A percentile compares a stretch with the other conserved stretches of the same genome.
Evolutionary conservation across 30 jellyfish, hydroid and myxozoan species (phyloP).

Genomic region (Aurelia sp.): DNA sequence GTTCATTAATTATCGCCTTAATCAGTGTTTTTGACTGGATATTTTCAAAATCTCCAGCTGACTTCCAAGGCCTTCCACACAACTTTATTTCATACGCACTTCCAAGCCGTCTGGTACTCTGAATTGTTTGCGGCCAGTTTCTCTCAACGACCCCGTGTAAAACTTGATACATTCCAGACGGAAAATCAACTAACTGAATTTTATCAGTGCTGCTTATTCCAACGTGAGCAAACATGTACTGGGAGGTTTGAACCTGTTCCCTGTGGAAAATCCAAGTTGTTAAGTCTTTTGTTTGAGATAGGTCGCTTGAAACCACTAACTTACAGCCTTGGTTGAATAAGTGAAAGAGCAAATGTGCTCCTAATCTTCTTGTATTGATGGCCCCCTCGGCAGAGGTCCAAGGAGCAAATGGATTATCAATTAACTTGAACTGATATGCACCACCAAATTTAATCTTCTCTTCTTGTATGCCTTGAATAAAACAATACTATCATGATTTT

Average conservation of each 20-base stretch:
- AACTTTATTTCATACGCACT: slow-evolving; percentile 38
- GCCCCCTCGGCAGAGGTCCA: slow-evolving; percentile 3
- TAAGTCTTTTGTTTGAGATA: background rate
- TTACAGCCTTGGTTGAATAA: slow-evolving; percentile 11
- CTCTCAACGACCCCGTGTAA: background rate
- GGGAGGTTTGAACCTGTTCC: slow-evolving; percentile 18
- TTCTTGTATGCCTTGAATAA: slow-evolving; percentile 9
- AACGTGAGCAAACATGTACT: slow-evolving; percentile 1
- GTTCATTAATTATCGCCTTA: slow-evolving; percentile 15
- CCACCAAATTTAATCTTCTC: background rate
- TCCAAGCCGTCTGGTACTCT: background rate
- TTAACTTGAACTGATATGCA: slow-evolving; percentile 3
- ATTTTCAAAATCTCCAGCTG: slow-evolving; percentile 8
- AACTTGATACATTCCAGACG: background rate
- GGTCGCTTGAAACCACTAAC: slow-evolving; percentile 10
- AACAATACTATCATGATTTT: background rate
- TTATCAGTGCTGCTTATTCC: background rate
- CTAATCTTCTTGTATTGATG: background rate
- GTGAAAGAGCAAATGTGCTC: background rate
- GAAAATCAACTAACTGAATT: slow-evolving; percentile 1
- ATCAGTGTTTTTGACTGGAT: slow-evolving; percentile 32
- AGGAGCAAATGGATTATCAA: slow-evolving; percentile 6
- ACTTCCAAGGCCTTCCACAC: slow-evolving; percentile 70
- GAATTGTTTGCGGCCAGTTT: slow-evolving; percentile 36
- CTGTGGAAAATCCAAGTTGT: slow-evolving; percentile 26